Evolutionary conservation across 2,113 vertebrate species (phyloP), one percentile per base, ranked within the genome.

Genomic region (Girardinichthys multiradiatus): DNA sequence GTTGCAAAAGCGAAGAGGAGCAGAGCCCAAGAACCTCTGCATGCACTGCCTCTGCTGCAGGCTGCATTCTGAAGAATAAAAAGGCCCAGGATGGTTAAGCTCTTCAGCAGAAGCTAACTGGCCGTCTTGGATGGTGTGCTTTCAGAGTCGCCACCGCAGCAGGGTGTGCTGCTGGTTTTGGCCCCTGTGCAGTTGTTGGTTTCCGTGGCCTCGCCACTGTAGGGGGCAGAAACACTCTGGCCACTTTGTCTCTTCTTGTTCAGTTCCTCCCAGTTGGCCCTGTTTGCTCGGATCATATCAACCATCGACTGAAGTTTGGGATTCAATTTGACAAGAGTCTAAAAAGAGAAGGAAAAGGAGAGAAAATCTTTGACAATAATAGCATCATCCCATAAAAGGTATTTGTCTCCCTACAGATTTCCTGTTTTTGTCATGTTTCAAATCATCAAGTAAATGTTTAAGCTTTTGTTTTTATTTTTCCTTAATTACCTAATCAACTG

Each of bases 231-330:
- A 2, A 61, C 42, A 19, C 92, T 90, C 19, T 95, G 93, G 70
- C 90, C 86, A 21, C 85, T 85, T 77, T 95, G 94, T 89, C 94
- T 91, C 85, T 95, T 95, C 86, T 88, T 94, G 92, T 99, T 96
- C 82, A 98, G 80, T 72, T 98, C 97, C 81, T 98, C 96, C 98
- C 98, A 99, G 76, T 96, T 97, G 69, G 79, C 91, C 89, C 97
- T 95, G 67, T 99, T 99, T 28, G 86, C 94, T 77, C 90, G 87
- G 89, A 99, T 95, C 0, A 95, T 95, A 79, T 99, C 97, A 77
- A 99, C 80, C 97, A 99, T 98, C 0, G 98, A 96, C 94, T 98
- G 96, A 76, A 99, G 95, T 91, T 99, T 99, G 28, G 87, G 94
- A 84, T 97, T 99, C 85, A 99, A 86, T 87, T 97, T 97, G 80